Evolutionary conservation across 2,888 invertebrate species (phyloP).

Genomic region (Lepas anatifera): DNA sequence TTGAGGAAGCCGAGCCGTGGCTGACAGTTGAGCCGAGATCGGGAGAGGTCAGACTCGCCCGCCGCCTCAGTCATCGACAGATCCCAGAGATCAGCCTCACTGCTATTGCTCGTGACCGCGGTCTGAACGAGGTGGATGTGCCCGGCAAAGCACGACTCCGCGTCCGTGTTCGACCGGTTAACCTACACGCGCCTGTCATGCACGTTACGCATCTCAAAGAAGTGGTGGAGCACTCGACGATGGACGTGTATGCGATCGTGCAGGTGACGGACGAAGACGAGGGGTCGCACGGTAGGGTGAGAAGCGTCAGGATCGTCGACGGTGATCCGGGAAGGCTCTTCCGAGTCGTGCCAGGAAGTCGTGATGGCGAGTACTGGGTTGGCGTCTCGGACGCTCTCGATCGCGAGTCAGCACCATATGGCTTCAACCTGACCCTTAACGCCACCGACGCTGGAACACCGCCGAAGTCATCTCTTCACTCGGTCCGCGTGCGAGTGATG

Average conservation of each 20-base stretch:
- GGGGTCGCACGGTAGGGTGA: conserved; percentile 73
- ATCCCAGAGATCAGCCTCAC: conserved; percentile 56
- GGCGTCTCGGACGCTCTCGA: conserved; percentile 63
- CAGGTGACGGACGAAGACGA: conserved; percentile 68
- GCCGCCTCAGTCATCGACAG: conserved; percentile 58
- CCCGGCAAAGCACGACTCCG: conserved; percentile 50
- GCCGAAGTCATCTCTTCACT: conserved; percentile 60
- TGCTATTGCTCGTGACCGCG: conserved; percentile 77
- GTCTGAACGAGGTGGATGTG: conserved; percentile 45
- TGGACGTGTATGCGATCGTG: conserved; percentile 80
- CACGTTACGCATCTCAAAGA: conserved; percentile 64
- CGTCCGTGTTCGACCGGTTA: conserved; percentile 47
- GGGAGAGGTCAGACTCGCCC: conserved; percentile 71
- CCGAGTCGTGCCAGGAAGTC: conserved; percentile 51
- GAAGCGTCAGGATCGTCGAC: conserved; percentile 66
- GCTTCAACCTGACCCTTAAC: conserved; percentile 74
- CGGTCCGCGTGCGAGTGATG: conserved; percentile 63
- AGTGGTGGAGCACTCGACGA: conserved; percentile 62
- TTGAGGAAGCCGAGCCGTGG: conserved; percentile 62
- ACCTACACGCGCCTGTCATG: conserved; percentile 74
- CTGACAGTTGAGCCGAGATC: conserved; percentile 90
- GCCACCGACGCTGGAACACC: conserved; percentile 75
- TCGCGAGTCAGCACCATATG: conserved; percentile 60
- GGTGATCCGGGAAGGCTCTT: conserved; percentile 86
- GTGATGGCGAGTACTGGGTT: conserved; percentile 45